A percentile compares a stretch with the other conserved stretches of the same genome.
phyloP scores from a whole-genome alignment of 2,113 vertebrate genomes.

The Oreochromis spilurus region DNA sequence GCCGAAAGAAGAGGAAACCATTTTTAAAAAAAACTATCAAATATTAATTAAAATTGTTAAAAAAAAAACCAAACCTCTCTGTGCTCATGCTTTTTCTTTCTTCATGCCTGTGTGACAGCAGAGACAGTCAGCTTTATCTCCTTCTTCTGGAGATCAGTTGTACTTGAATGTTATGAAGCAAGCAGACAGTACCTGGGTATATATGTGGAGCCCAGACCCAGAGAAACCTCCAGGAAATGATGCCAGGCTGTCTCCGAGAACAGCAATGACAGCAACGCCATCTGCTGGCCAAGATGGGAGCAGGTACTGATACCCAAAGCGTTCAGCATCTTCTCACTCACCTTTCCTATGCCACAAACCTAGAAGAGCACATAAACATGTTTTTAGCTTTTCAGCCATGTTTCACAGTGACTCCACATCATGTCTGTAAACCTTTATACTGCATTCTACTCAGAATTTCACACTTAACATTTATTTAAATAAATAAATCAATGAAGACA shows the following conservation, averaged over 20 bases:
- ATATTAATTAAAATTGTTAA: neutral
- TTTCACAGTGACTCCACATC: neutral
- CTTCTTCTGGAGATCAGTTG: neutral
- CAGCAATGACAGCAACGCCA: conserved; percentile 84
- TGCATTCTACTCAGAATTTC: neutral
- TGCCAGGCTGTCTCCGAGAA: conserved; percentile 90
- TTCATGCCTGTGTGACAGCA: conserved; percentile 78
- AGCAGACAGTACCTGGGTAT: conserved; percentile 78
- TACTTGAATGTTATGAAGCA: neutral
- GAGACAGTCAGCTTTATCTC: neutral
- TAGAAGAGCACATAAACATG: conserved; percentile 49
- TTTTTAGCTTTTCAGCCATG: neutral
- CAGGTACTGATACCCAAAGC: conserved; percentile 85
- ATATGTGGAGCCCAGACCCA: conserved; percentile 85
- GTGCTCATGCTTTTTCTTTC: conserved; percentile 98
- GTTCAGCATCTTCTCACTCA: conserved; percentile 95
- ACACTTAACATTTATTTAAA: neutral
- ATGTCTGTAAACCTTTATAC: neutral
- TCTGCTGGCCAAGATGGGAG: conserved; percentile 85
- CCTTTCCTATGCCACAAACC: conserved; percentile 94
- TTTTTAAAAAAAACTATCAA: neutral
- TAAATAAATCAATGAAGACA: neutral
- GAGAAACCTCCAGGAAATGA: conserved; percentile 85
- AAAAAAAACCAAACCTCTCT: conserved; percentile 79
- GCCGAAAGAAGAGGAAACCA: neutral